phyloP scores from a whole-genome alignment of 2,113 vertebrate species.

The Eretmochelys imbricata region DNA sequence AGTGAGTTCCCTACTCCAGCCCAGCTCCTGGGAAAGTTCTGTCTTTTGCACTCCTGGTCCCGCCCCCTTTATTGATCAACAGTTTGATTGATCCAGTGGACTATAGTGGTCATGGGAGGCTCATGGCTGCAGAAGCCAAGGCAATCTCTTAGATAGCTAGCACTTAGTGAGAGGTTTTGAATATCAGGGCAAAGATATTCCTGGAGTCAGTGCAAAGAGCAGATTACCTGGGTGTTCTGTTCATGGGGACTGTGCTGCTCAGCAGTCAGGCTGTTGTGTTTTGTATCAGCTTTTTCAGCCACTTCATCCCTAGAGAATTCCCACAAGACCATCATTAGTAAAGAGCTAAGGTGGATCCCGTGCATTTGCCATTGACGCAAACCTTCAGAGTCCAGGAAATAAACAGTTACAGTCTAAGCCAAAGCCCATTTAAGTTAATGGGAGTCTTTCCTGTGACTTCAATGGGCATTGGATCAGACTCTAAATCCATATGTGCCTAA shows the following conservation, averaged over 20 bases:
- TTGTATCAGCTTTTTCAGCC: neutral
- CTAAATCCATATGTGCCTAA: fast-evolving
- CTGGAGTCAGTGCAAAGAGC: neutral
- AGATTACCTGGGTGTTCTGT: neutral
- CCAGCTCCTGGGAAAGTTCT: neutral
- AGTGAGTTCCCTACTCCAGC: neutral
- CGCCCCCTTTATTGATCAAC: neutral
- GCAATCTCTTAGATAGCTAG: neutral
- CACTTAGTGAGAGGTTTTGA: neutral
- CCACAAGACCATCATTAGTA: neutral
- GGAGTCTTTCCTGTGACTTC: fast-evolving
- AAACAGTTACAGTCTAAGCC: neutral
- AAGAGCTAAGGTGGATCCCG: neutral
- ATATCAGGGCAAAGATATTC: too few relatives aligned
- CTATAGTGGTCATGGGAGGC: neutral
- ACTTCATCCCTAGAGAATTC: neutral
- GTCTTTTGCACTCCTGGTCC: neutral
- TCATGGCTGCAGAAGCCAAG: neutral
- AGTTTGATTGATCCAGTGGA: neutral
- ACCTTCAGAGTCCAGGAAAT: fast-evolving
- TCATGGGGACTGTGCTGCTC: neutral
- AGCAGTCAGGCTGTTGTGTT: neutral
- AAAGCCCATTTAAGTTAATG: fast-evolving
- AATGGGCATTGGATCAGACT: neutral
- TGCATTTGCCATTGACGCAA: fast-evolving